Evolutionary conservation across 2,797 vertebrate species (phyloP).

Genomic region (Platalea minor): DNA sequence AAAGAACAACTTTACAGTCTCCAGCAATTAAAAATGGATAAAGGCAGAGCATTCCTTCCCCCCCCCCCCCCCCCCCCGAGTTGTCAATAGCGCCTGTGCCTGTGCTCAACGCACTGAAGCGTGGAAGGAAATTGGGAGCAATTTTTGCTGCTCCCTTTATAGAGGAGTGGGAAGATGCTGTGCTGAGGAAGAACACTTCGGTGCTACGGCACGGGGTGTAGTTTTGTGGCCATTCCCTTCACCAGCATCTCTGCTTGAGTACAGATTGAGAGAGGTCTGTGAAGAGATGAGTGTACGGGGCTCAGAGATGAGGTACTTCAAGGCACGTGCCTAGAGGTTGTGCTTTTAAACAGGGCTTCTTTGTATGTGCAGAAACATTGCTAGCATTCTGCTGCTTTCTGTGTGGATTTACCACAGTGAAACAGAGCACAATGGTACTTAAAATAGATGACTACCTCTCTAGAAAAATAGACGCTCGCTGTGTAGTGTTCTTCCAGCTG

Average conservation of each 20-base stretch:
- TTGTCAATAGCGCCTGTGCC: constrained; percentile 32
- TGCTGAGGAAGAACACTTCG: background rate
- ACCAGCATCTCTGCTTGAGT: background rate
- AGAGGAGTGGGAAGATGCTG: background rate
- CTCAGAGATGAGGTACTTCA: background rate
- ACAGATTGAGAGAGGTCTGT: background rate
- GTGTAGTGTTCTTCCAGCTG: constrained; percentile 36
- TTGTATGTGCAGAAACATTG: background rate
- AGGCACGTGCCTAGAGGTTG: background rate
- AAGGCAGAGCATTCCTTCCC: constrained; percentile 14
- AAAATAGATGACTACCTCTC: constrained; percentile 50
- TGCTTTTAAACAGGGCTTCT: constrained; percentile 20
- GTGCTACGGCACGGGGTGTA: background rate
- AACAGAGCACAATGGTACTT: constrained; percentile 44
- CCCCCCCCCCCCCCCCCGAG: background rate
- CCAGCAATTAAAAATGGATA: constrained; percentile 80
- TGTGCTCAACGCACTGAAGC: background rate
- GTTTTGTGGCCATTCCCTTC: background rate
- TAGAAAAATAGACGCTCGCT: background rate
- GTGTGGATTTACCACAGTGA: constrained; percentile 8
- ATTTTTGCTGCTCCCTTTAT: constrained; percentile 26
- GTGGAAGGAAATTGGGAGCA: constrained; percentile 38
- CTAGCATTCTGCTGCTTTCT: background rate
- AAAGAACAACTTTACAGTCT: constrained; percentile 69
- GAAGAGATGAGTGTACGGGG: background rate